Evolutionary conservation across 2,797 vertebrate genomes (phyloP).

Genomic region (Mareca penelope): DNA sequence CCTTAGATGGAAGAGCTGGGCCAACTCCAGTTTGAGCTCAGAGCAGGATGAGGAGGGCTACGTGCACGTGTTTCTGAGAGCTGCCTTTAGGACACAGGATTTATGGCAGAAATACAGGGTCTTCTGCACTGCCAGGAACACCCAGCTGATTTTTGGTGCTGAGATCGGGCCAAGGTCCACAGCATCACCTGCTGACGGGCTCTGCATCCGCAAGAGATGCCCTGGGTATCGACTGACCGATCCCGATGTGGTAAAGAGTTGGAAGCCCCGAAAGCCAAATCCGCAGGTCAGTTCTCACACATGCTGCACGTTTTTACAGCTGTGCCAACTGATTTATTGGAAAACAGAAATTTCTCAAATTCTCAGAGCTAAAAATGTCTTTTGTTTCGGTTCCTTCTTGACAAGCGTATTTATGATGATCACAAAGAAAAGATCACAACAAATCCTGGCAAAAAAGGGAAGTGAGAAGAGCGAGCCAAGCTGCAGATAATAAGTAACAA

Average conservation of each 20-base stretch:
- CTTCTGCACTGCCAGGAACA: not conserved
- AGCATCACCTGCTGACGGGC: not conserved
- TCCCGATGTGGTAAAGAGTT: not conserved
- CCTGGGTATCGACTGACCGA: not conserved
- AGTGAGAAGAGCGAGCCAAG: not conserved
- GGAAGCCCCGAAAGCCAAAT: not conserved
- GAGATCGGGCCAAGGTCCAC: not conserved
- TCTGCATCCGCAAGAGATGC: not conserved
- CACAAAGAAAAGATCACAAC: conserved; percentile 54
- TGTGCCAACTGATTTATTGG: not conserved
- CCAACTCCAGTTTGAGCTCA: not conserved
- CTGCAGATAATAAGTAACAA: conserved; percentile 20
- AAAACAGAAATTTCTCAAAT: conserved; percentile 1
- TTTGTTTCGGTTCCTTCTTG: conserved; percentile 34
- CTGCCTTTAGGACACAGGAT: not conserved
- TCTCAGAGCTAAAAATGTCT: conserved; percentile 18
- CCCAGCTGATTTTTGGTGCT: not conserved
- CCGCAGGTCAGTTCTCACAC: not conserved
- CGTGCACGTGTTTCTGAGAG: not conserved
- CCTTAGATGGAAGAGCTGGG: not conserved
- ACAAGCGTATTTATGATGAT: conserved; percentile 45
- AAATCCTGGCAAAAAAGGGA: not conserved
- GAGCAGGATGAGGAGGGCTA: not conserved
- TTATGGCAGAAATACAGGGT: not conserved
- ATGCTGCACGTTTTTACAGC: fast-evolving